These are phyloP conservation scores for Dimorphilus gyrociliatus DNA, from an alignment of 2,888 invertebrate species.

Conservation along the genomic window DNA sequence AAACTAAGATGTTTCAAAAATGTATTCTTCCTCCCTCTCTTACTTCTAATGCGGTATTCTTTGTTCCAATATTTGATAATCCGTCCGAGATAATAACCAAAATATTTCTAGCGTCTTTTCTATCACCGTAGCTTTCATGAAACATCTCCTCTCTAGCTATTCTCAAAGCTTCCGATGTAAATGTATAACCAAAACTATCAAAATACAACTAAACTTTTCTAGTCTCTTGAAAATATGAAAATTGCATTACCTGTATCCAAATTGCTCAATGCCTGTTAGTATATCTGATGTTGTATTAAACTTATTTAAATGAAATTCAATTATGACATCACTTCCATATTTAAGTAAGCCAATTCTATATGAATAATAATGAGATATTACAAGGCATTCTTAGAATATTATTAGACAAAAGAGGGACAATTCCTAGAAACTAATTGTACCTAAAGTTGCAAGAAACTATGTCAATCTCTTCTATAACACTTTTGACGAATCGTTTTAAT, in stretches of 20 bases:
- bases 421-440: too few relatives aligned
- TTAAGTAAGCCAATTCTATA: constrained; percentile 7
- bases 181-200: constrained; percentile 8
- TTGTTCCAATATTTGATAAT: constrained; percentile 6
- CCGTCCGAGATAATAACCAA: constrained; percentile 10
- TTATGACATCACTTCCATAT: constrained; percentile 14
- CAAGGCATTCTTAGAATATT: constrained; percentile 4
- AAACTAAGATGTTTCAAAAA: neutral
- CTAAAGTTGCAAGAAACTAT: constrained; percentile 21
- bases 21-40: neutral
- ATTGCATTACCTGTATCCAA: constrained; percentile 12
- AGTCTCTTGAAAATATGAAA: neutral
- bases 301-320: constrained; percentile 16
- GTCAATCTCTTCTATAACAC: constrained; percentile 18
- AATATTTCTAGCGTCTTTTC: constrained; percentile 9
- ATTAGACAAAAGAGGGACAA: too few relatives aligned
- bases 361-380: constrained; percentile 1
- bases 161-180: constrained; percentile 9
- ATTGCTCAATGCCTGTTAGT: constrained; percentile 14
- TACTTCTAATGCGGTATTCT: constrained; percentile 6
- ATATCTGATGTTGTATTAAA: constrained; percentile 13
- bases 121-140: constrained; percentile 7
- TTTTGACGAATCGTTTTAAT: constrained; percentile 21
- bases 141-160: constrained; percentile 8
- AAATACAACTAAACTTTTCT: neutral